A percentile compares a stretch with the other conserved stretches of the same genome.
These are phyloP conservation scores for Pterocles burchelli DNA, from an alignment of 2,113 vertebrate genomes.

Conservation along the genomic window DNA sequence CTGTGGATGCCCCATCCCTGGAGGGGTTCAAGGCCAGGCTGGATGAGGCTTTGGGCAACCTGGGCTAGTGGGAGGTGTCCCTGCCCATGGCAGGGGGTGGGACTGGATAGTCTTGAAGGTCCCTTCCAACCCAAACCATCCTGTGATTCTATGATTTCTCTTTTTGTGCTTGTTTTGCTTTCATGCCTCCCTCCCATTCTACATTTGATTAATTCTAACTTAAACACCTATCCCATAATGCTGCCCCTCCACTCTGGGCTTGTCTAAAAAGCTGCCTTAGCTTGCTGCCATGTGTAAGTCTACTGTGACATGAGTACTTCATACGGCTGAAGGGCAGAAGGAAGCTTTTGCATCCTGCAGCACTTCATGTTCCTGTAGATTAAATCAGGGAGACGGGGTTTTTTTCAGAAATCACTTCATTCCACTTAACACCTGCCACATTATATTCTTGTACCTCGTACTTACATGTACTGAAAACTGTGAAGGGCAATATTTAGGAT, in stretches of 20 bases:
- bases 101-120: no score
- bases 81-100: no score
- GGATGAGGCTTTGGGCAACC: no score
- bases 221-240: background rate
- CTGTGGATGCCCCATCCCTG: no score
- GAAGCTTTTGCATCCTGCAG: background rate
- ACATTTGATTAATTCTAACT: background rate
- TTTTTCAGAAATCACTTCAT: background rate
- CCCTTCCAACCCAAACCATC: no score
- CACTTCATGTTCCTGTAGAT: fast-evolving
- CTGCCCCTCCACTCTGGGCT: background rate
- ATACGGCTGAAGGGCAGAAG: background rate
- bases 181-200: background rate
- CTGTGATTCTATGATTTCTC: no score
- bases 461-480: background rate
- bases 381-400: background rate
- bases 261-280: background rate
- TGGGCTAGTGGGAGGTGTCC: no score
- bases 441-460: background rate
- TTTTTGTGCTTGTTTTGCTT: background rate
- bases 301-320: fast-evolving
- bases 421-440: background rate
- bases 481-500: background rate
- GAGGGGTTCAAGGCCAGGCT: no score
- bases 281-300: fast-evolving